These are phyloP conservation scores for Ormyrus labotus DNA, from an alignment of 2,888 invertebrate species.

Conservation along the genomic window DNA sequence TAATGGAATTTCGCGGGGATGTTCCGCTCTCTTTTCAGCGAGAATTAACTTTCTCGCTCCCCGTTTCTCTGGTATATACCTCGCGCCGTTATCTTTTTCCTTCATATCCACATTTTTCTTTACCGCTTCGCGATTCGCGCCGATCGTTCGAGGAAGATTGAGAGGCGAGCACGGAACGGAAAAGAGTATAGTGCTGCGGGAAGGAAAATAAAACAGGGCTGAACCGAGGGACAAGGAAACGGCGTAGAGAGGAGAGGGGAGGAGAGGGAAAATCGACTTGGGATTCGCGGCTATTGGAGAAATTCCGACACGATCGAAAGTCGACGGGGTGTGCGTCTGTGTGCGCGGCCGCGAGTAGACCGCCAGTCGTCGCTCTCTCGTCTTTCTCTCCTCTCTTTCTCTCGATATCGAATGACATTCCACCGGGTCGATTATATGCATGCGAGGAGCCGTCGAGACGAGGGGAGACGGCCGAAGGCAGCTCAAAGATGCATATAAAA, in stretches of 20 bases:
- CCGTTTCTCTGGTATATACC: slow-evolving; percentile 1
- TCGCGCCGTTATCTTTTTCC: slow-evolving; percentile 19
- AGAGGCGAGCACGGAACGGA: background rate
- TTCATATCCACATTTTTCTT: slow-evolving; percentile 38
- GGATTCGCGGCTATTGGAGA: slow-evolving; percentile 44
- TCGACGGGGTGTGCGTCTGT: slow-evolving; percentile 32
- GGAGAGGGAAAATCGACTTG: slow-evolving; percentile 19
- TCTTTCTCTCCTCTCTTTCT: slow-evolving; percentile 22
- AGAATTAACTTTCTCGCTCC: slow-evolving; percentile 10
- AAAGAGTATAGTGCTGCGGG: background rate
- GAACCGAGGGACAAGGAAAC: background rate
- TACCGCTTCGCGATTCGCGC: slow-evolving; percentile 1
- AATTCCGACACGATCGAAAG: slow-evolving; percentile 63
- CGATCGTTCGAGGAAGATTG: background rate
- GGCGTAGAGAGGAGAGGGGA: background rate
- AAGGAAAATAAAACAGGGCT: background rate
- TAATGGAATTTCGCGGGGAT: slow-evolving; percentile 24
- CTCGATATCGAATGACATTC: slow-evolving; percentile 60
- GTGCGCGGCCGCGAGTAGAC: background rate
- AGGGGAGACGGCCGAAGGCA: background rate
- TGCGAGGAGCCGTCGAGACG: slow-evolving; percentile 20
- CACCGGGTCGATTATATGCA: slow-evolving; percentile 43
- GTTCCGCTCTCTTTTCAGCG: background rate
- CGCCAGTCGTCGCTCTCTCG: background rate
- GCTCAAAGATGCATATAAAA: background rate